Conservation (phyloP, 2,113 vertebrate genomes). For the Archilochus colubris region DNA sequence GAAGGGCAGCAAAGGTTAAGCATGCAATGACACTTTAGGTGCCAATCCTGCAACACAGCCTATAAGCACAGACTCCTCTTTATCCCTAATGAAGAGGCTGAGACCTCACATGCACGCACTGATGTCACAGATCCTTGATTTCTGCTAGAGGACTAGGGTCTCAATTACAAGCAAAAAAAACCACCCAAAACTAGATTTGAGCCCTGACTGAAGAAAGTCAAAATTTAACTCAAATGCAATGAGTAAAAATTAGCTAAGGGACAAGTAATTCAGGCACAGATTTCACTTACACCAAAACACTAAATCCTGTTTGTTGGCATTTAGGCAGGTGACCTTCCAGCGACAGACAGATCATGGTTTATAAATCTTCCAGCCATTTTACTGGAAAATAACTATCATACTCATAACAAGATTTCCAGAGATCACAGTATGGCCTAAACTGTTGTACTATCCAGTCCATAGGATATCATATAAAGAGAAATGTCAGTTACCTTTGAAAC, state of each 20-base stretch:
- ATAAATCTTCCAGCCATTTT: background rate
- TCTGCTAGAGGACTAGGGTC: background rate
- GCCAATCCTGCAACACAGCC: background rate
- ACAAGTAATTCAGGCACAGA: background rate
- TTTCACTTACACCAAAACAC: background rate
- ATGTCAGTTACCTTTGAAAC: background rate
- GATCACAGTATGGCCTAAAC: background rate
- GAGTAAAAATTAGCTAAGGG: background rate
- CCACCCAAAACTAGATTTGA: background rate
- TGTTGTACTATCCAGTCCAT: accelerated
- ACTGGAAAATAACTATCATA: background rate
- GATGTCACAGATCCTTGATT: background rate
- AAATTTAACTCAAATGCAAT: background rate
- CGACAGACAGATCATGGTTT: background rate
- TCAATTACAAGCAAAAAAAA: background rate
- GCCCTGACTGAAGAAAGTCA: background rate
- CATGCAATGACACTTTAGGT: background rate
- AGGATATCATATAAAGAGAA: background rate
- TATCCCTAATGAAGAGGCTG: background rate
- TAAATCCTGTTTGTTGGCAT: background rate
- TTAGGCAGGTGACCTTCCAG: background rate
- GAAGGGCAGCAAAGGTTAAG: background rate
- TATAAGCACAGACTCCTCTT: background rate
- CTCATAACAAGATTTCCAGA: background rate
- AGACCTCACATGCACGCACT: background rate